Base-by-base conservation (phyloP, 2,888 invertebrate species). In the Hermaeophaga mercurialis region DNA sequence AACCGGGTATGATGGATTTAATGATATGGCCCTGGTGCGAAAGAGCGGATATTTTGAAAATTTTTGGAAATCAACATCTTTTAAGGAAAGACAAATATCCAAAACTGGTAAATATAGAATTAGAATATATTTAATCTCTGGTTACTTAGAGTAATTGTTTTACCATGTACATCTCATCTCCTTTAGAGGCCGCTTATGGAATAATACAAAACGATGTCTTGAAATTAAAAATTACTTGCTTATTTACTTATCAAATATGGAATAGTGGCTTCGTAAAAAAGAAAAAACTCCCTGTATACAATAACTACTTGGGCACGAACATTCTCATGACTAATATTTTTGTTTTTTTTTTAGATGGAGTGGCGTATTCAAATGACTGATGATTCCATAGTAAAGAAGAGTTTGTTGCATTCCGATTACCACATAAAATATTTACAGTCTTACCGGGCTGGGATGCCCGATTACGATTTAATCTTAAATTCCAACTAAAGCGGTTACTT, bases 21-120 rank as follows among this genome's bases (percentile, higher is more conserved):
- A 90, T 91, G 82, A 85, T 92, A 63, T 92, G 91, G 91, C 92
- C 92, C 1, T 92, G 91, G 88, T 84, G 89, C 68, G 92, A 92
- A 74, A 80, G 88, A 66, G 70, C 86, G 0, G 80, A 82, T 59
- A 70, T 89, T 34, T 78, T 90, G 0, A 80, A 81, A 68, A 73
- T 85, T 15, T 71, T 86, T 38, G 83, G 84, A 5, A 80, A 84
- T 38, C 82, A 85, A 46, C 88, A 85, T 74, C 78, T 82, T 54
- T 80, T 90, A 73, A 86, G 86, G 47, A 81, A 82, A 55, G 80
- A 85, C 18, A 84, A 85, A 73, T 88, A 88, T 72, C 82, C 80
- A 46, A 76, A 80, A 74, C 71, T 90, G 82, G 90, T 90, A 72
- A 80, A 73, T 61, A 33, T 34, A 1, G 22, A 9, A 38, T 22